These are phyloP conservation scores for Sebastes taczanowskii DNA, from an alignment of 2,797 vertebrate genomes.

Conservation along the genomic window DNA sequence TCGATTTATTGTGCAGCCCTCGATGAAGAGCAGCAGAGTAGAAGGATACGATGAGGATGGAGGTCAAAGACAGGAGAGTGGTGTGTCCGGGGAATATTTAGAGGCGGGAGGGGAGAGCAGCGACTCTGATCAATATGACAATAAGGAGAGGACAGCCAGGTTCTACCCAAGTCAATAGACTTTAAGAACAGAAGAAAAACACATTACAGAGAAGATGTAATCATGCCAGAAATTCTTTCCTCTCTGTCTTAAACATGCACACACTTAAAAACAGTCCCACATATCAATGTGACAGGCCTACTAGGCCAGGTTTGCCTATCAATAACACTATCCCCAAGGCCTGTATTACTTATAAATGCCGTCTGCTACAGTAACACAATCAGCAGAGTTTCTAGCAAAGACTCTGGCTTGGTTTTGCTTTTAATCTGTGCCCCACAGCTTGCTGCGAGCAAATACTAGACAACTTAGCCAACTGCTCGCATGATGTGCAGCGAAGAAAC, in stretches of 20 bases:
- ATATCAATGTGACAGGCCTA: constrained; percentile 19
- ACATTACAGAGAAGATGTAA: constrained; percentile 12
- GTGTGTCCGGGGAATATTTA: constrained; percentile 52
- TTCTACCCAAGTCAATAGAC: constrained; percentile 32
- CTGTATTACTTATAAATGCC: constrained; percentile 52
- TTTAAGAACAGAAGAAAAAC: constrained; percentile 37
- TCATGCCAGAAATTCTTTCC: background rate
- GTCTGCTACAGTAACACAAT: constrained; percentile 47
- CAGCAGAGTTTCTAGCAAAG: constrained; percentile 35
- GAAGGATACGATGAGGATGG: constrained; percentile 18
- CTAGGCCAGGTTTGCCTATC: constrained; percentile 16
- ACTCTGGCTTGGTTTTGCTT: constrained; percentile 34
- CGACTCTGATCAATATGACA: constrained; percentile 59
- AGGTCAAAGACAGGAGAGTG: constrained; percentile 54
- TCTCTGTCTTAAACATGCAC: constrained; percentile 13
- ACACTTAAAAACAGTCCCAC: constrained; percentile 3
- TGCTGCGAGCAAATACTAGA: constrained; percentile 47
- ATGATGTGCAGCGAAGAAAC: constrained; percentile 30
- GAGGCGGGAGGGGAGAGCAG: background rate
- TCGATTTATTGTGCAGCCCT: no score
- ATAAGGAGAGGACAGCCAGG: constrained; percentile 32
- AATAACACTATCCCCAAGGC: constrained; percentile 26
- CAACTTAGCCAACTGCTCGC: constrained; percentile 18
- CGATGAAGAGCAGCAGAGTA: constrained; percentile 16
- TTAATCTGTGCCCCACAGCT: constrained; percentile 46